phyloP scores from a whole-genome alignment of 2,888 invertebrate species.

The Cylloceria caligata region DNA sequence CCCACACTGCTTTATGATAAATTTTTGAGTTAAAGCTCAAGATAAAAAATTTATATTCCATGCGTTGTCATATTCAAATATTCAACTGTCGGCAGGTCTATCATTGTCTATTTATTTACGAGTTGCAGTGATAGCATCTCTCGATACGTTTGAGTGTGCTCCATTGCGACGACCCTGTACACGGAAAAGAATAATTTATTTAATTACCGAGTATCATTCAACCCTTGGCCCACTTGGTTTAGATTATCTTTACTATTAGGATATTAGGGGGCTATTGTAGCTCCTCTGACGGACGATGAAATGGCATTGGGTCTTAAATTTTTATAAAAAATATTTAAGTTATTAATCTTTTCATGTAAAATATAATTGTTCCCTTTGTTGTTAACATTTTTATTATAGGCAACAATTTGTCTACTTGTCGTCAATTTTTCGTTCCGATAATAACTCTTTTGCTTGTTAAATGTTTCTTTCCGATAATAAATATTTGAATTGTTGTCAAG shows the following conservation, averaged over 20 bases:
- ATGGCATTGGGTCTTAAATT: no score
- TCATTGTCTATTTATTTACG: constrained; percentile 22
- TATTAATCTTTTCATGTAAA: no score
- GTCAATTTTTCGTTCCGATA: no score
- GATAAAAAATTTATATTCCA: constrained; percentile 1
- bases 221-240: not conserved
- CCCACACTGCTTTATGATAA: constrained; percentile 7
- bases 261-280: not conserved
- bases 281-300: no score
- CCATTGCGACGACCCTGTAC: not conserved
- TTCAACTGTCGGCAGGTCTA: no score
- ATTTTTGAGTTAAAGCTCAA: not conserved
- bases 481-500: no score
- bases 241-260: not conserved
- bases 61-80: constrained; percentile 45
- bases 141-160: not conserved
- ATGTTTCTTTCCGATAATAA: no score
- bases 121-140: constrained; percentile 22
- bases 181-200: constrained; percentile 36
- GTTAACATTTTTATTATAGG: no score
- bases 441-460: no score
- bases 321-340: no score
- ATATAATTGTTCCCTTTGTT: no score
- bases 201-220: constrained; percentile 21
- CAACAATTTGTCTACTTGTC: no score